Evolutionary conservation across 2,888 invertebrate genomes (phyloP), one percentile per base, ranked within the genome.

Genomic region (Melinopterus prodromus): DNA sequence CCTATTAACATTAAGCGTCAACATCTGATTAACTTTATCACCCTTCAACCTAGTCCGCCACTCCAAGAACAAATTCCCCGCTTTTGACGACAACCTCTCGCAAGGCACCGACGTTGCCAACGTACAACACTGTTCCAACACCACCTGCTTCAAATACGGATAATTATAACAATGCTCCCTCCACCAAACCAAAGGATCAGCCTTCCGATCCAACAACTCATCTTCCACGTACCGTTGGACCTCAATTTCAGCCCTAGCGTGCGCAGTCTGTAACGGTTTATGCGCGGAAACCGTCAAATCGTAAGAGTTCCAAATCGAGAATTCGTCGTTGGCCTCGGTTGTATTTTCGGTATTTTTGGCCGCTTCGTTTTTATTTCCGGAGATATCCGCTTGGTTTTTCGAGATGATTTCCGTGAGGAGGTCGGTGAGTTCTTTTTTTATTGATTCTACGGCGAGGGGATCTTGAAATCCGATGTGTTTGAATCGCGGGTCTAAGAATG

Each of bases 181-280:
- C 81, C 82, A 81, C 82, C 82, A 82, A 16, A 78, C 69, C 53
- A 82, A 37, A 6, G 81, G 81, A 78, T 82, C 78, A 53, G 71
- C 35, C 0, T 82, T 75, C 35, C 80, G 37, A 35, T 81, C 82
- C 35, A 81, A 69, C 6, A 81, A 14, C 35, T 81, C 82, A 35
- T 81, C 80, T 26, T 82, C 82, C 6, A 81, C 1, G 38, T 82
- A 82, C 35, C 82, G 71, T 75, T 82, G 80, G 2, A 82, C 77
- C 69, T 82, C 82, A 5, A 80, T 77, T 14, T 80, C 75, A 14
- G 80, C 81, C 69, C 77, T 78, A 0, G 81, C 77, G 35, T 35
- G 78, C 2, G 78, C 70, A 9, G 77, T 79, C 12, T 70, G 53
- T 1, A 74, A 74, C 53, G 78, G 75, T 69, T 76, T 78, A n/a